Evolutionary conservation across 2,113 vertebrate genomes (phyloP).

Genomic region (Tragulus kanchil): DNA sequence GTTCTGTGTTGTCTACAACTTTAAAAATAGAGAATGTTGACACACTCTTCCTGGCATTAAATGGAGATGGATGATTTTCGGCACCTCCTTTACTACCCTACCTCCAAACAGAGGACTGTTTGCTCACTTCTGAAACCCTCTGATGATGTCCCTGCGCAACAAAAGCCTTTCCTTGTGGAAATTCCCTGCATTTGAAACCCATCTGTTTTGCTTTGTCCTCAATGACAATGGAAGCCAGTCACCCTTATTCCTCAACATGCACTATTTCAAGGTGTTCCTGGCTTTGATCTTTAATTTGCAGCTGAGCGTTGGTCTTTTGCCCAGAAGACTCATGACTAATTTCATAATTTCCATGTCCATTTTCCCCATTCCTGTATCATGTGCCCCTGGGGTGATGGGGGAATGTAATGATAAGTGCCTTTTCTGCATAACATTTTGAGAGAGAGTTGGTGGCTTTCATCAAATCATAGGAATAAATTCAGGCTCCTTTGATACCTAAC

Average conservation of each 20-base stretch:
- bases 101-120: not conserved
- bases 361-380: not conserved
- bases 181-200: not conserved
- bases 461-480: not conserved
- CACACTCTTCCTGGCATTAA: not conserved
- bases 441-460: not conserved
- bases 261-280: not conserved
- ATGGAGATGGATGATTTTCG: not conserved
- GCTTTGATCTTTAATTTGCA: not conserved
- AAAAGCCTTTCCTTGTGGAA: not conserved
- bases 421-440: not conserved
- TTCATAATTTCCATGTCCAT: not conserved
- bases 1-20: conserved; percentile 14
- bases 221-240: not conserved
- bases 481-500: not conserved
- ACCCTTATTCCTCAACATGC: not conserved
- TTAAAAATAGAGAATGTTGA: not conserved
- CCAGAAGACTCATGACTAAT: not conserved
- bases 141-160: not conserved
- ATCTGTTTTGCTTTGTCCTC: not conserved
- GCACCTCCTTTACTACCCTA: not conserved
- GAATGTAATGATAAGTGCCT: not conserved
- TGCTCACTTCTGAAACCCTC: not conserved
- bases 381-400: no score
- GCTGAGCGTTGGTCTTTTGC: not conserved